A percentile compares a stretch with the other conserved stretches of the same genome.
Evolutionary conservation across 64 coral and sea anemone species (phyloP).

Genomic region (Montipora efflorescens): DNA sequence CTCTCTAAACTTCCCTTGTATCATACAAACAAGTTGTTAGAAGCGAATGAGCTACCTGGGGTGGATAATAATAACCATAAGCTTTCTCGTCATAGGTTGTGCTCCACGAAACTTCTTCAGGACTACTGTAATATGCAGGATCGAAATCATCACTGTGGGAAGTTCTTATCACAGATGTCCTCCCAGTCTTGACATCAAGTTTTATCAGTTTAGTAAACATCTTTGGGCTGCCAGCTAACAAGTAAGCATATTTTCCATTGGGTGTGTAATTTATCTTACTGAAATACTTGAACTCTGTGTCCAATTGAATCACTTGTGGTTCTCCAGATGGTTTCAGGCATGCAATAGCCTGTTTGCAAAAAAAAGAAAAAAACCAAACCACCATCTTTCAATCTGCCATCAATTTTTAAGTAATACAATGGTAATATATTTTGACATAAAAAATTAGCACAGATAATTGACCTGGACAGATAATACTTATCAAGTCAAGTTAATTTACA

Average conservation of each 20-base stretch:
- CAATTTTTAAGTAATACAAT: neutral
- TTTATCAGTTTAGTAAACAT: constrained; percentile 64
- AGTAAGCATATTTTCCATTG: constrained; percentile 70
- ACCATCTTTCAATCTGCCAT: neutral
- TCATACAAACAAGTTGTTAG: neutral
- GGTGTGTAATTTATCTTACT: constrained; percentile 43
- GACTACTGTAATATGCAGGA: constrained; percentile 78
- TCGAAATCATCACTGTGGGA: constrained; percentile 44
- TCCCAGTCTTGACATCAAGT: constrained; percentile 63
- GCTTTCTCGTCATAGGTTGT: constrained; percentile 73
- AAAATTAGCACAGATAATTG: too few relatives aligned
- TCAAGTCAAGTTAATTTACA: too few relatives aligned
- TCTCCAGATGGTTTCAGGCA: constrained; percentile 62
- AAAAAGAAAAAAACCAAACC: neutral
- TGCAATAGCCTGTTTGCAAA: constrained; percentile 49
- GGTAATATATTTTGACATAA: too few relatives aligned
- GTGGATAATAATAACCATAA: constrained; percentile 89
- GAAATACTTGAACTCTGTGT: constrained; percentile 39
- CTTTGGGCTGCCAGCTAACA: constrained; percentile 64
- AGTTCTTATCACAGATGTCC: constrained; percentile 59
- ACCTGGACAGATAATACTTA: too few relatives aligned
- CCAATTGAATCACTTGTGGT: constrained; percentile 71
- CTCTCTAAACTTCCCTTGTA: too few relatives aligned
- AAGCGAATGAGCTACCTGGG: constrained; percentile 37
- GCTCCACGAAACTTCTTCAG: constrained; percentile 73